Percentiles rank a stretch among this genome's conserved stretches.
Conservation (phyloP, 2,113 vertebrate species). For the Prionailurus bengalensis region DNA sequence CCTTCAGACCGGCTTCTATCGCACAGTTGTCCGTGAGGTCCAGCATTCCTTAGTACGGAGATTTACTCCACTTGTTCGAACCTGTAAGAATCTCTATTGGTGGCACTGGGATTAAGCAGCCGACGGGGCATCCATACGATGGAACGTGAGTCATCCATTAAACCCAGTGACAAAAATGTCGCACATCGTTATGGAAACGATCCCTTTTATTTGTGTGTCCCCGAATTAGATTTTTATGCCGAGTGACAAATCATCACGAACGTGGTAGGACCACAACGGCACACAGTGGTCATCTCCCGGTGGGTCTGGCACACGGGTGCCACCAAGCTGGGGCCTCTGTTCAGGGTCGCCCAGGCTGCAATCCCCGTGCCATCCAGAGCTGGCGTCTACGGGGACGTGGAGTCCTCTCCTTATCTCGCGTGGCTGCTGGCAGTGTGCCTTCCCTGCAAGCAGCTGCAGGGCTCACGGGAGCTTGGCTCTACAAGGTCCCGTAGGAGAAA, state of each 20-base stretch:
- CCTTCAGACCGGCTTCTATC: accelerated
- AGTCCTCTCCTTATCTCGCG: background rate
- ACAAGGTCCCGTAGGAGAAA: background rate
- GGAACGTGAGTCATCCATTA: background rate
- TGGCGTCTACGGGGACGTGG: background rate
- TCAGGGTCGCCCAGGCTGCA: background rate
- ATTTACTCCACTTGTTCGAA: background rate
- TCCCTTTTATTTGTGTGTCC: no score
- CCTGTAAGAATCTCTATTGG: background rate
- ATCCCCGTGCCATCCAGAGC: no score
- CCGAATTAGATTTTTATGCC: background rate
- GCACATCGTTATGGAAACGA: background rate
- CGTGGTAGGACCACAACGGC: background rate
- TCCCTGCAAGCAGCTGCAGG: accelerated
- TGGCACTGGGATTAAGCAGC: background rate
- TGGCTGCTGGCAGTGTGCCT: background rate
- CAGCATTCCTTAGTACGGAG: no score
- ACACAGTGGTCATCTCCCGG: background rate
- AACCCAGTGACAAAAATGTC: background rate
- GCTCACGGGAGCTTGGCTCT: background rate
- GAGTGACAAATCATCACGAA: background rate
- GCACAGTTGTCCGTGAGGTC: accelerated
- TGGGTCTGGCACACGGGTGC: background rate
- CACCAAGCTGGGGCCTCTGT: background rate
- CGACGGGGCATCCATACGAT: no score